phyloP scores from a whole-genome alignment of 2,888 invertebrate genomes.

The Lypha dubia region DNA sequence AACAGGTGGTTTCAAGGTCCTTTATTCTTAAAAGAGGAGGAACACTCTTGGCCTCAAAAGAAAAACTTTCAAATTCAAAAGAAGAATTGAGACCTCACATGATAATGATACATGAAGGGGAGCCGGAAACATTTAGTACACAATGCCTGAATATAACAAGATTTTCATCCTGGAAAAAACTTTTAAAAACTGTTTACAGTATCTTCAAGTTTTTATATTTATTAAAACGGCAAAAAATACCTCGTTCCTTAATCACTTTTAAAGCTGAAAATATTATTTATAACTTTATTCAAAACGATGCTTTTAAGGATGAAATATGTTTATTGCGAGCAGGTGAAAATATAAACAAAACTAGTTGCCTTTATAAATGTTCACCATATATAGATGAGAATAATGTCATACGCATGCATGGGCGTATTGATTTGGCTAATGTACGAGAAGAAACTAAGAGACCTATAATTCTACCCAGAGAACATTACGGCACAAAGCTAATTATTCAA shows the following conservation, averaged over 20 bases:
- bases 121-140: not conserved
- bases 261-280: not conserved
- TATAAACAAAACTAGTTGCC: not conserved
- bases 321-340: not conserved
- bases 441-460: not conserved
- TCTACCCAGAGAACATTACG: not conserved
- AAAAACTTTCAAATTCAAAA: not conserved
- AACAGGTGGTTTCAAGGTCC: not conserved
- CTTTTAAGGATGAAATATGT: not conserved
- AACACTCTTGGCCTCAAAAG: not conserved
- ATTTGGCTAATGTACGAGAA: not conserved
- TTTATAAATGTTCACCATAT: conserved; percentile 1
- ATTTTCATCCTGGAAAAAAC: conserved; percentile 3
- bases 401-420: not conserved
- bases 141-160: not conserved
- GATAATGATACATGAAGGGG: not conserved
- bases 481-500: not conserved
- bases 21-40: not conserved
- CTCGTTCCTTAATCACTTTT: not conserved
- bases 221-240: not conserved
- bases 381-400: not conserved
- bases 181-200: not conserved
- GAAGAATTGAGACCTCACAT: not conserved
- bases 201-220: not conserved
- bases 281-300: not conserved